These are phyloP conservation scores for Anagrus nilaparvatae DNA, from an alignment of 1,140 invertebrate species.

Conservation along the genomic window DNA sequence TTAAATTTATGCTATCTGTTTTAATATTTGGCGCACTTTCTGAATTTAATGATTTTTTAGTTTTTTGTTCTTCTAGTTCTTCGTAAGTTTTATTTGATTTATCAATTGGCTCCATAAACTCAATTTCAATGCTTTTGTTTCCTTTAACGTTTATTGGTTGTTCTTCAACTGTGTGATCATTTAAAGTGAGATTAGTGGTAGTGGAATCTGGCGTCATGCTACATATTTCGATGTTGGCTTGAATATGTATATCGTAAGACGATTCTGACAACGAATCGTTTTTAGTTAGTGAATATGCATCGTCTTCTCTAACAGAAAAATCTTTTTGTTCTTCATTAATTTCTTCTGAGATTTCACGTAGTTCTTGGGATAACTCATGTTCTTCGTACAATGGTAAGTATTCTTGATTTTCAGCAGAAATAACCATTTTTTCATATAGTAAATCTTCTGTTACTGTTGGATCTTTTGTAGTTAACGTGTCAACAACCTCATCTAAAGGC, in stretches of 20 bases:
- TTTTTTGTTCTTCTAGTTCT: constrained; percentile 10
- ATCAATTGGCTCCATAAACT: too few species aligned
- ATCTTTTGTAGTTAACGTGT: too few species aligned
- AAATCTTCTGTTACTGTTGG: too few species aligned
- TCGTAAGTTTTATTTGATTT: neutral
- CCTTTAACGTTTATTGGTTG: constrained; percentile 16
- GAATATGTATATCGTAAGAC: constrained; percentile 33
- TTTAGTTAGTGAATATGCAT: constrained; percentile 6
- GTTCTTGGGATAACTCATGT: too few species aligned
- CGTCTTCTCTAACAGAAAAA: neutral
- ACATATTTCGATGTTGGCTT: constrained; percentile 33
- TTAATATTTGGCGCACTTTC: too few species aligned
- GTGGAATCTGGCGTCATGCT: constrained; percentile 26
- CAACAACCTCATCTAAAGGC: too few species aligned
- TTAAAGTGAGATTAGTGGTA: constrained; percentile 22
- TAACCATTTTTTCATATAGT: too few species aligned
- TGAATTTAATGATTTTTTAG: too few species aligned
- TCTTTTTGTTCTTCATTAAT: neutral
- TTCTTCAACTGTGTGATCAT: constrained; percentile 19
- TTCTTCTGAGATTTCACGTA: constrained; percentile 2
- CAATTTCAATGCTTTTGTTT: constrained; percentile 18
- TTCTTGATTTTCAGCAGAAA: too few species aligned
- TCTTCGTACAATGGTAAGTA: too few species aligned
- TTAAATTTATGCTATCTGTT: too few species aligned
- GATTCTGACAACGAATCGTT: too few species aligned